These are phyloP conservation scores for Formica exsecta DNA, from an alignment of 1,140 invertebrate species.

Conservation along the genomic window DNA sequence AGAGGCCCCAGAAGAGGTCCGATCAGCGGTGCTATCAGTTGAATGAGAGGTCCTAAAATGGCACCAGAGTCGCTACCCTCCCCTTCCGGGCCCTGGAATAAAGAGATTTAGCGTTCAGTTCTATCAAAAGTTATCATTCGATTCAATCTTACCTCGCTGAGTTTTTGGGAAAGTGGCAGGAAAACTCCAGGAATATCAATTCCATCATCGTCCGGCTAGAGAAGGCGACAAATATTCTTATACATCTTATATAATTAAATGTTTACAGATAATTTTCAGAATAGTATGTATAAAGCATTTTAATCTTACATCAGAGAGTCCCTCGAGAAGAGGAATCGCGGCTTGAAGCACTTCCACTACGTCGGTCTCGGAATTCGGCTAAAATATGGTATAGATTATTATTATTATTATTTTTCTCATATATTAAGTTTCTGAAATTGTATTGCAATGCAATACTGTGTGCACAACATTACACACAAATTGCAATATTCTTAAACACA, in stretches of 20 bases:
- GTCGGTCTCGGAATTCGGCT: slow-evolving; percentile 83
- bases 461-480: background rate
- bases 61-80: slow-evolving; percentile 80
- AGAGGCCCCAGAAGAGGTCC: slow-evolving; percentile 82
- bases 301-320: slow-evolving; percentile 79
- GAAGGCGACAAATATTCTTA: slow-evolving; percentile 8
- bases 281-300: background rate
- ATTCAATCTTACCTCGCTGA: slow-evolving; percentile 77
- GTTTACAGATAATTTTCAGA: slow-evolving; percentile 19
- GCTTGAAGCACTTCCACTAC: slow-evolving; percentile 78
- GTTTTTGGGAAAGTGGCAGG: slow-evolving; percentile 77
- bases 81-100: slow-evolving; percentile 79
- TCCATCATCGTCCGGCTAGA: slow-evolving; percentile 78
- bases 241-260: slow-evolving; percentile 31
- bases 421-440: background rate
- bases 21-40: slow-evolving; percentile 79
- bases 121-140: background rate
- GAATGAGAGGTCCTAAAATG: slow-evolving; percentile 79
- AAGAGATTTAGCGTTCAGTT: background rate
- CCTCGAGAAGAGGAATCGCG: slow-evolving; percentile 81
- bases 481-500: background rate
- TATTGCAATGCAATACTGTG: background rate
- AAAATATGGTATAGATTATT: slow-evolving; percentile 58
- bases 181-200: slow-evolving; percentile 78
- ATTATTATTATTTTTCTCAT: slow-evolving; percentile 4